Base-by-base conservation (phyloP, 1,140 invertebrate species). In the Atta colombica region DNA sequence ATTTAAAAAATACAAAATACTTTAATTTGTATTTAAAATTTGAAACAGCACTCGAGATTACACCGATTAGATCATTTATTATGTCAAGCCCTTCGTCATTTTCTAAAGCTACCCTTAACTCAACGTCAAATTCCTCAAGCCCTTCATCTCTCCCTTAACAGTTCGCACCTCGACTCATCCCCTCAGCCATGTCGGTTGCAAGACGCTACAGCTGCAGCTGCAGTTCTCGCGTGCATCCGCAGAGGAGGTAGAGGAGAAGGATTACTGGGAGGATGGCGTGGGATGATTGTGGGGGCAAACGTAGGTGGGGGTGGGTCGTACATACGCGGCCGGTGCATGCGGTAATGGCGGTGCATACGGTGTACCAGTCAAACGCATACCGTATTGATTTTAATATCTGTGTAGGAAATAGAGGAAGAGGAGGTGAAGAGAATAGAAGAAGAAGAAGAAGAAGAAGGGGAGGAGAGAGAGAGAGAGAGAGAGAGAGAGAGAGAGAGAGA, bases 371-470 rank as follows among this genome's bases (percentile, higher is more conserved):
- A 93, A 93, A 93, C 92, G 89, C 91, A 93, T 92, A 93, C 91
- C 89, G 93, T 93, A 93, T 94, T 90, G 93, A 94, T 93, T 94
- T 94, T 93, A 93, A 94, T 92, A 92, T 91, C 88, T 45, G 85
- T 78, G 87, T 87, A 85, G 82, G 51, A 84, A 89, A 84, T 75
- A 86, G 72, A 61, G 12, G 51, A 55, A 31, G 16, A 60, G 45
- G 6, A 35, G 28, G n/a, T 12, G 25, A 39, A 45, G 21, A 53
- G 49, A 53, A 49, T 60, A 60, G 39, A 49, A 39, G 7, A 28
- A 55, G 69, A 55, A 39, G 7, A 28, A 55, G 69, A 55, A 12
- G 21, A 69, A 12, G 31, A 18, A 14, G 18, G 10, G 16, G n/a
- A 16, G 21, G 1, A 45, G 8, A 49, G 16, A 16, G 12, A 45